phyloP scores from a whole-genome alignment of 1,140 invertebrate species.

The Wasmannia auropunctata region DNA sequence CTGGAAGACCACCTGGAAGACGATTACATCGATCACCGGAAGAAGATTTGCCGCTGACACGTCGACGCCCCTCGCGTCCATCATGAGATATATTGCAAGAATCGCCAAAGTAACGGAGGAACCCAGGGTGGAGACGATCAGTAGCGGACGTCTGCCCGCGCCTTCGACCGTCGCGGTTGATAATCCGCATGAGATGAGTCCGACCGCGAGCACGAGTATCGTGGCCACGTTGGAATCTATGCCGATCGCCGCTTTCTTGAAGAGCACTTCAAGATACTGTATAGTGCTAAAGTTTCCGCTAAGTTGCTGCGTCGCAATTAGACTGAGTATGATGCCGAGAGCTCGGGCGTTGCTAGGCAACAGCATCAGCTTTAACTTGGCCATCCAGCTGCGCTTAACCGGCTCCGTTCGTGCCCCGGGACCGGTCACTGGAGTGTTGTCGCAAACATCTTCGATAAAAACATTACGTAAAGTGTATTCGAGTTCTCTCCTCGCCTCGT shows the following conservation, averaged over 20 bases:
- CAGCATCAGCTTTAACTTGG: conserved; percentile 65
- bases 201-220: conserved; percentile 90
- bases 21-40: conserved; percentile 88
- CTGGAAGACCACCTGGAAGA: conserved; percentile 90
- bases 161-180: conserved; percentile 90
- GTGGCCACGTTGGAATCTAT: conserved; percentile 86
- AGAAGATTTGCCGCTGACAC: conserved; percentile 85
- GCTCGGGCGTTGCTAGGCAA: conserved; percentile 87
- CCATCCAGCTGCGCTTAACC: conserved; percentile 70
- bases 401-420: conserved; percentile 3
- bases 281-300: conserved; percentile 92
- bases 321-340: conserved; percentile 88
- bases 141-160: conserved; percentile 89
- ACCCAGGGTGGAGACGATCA: conserved; percentile 88
- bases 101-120: conserved; percentile 86
- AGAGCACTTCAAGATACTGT: conserved; percentile 91
- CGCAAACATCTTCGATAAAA: conserved; percentile 83
- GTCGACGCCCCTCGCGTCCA: conserved; percentile 74
- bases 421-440: conserved; percentile 77
- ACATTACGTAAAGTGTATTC: conserved; percentile 85
- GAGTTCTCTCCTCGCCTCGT: conserved; percentile 87
- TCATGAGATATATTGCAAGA: conserved; percentile 88
- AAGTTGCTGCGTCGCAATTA: conserved; percentile 92
- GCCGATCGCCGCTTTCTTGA: conserved; percentile 87
- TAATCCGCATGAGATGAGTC: conserved; percentile 88